Conservation (phyloP, 2,113 vertebrate genomes). For the Cettia cetti region DNA sequence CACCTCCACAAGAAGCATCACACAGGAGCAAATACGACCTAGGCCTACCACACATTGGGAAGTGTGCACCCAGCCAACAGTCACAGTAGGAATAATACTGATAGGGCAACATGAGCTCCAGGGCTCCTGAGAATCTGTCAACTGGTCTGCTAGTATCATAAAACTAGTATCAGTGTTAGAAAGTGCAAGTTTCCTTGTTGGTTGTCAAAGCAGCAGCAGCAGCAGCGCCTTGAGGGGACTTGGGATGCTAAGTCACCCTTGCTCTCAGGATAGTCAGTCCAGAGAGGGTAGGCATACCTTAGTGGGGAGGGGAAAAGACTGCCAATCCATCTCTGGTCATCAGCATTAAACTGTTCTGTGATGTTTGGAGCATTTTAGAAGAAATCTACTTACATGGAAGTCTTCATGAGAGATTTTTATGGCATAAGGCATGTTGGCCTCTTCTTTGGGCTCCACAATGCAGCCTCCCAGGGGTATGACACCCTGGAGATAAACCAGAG, state of each 20-base stretch:
- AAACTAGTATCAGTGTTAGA: not conserved
- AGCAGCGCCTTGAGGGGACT: not conserved
- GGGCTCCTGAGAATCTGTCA: not conserved
- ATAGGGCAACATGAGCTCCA: not conserved
- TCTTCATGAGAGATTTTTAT: constrained; percentile 92
- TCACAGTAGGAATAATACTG: not conserved
- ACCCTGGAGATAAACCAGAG: constrained; percentile 76
- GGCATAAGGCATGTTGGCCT: constrained; percentile 92
- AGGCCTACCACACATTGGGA: not conserved
- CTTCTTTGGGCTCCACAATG: constrained; percentile 86
- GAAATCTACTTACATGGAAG: constrained; percentile 82
- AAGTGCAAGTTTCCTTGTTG: not conserved
- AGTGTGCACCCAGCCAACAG: not conserved
- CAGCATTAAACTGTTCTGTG: not conserved
- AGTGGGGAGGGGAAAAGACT: not conserved
- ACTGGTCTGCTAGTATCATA: not conserved
- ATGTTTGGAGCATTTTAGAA: not conserved
- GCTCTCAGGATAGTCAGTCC: not conserved
- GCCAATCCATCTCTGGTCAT: not conserved
- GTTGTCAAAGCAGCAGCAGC: not conserved
- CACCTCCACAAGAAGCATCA: not conserved
- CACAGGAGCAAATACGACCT: accelerated
- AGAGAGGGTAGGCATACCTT: not conserved
- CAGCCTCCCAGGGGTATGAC: constrained; percentile 94
- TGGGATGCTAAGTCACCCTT: not conserved